Evolutionary conservation across 2,888 invertebrate species (phyloP).

Genomic region (Xylophagus ater): DNA sequence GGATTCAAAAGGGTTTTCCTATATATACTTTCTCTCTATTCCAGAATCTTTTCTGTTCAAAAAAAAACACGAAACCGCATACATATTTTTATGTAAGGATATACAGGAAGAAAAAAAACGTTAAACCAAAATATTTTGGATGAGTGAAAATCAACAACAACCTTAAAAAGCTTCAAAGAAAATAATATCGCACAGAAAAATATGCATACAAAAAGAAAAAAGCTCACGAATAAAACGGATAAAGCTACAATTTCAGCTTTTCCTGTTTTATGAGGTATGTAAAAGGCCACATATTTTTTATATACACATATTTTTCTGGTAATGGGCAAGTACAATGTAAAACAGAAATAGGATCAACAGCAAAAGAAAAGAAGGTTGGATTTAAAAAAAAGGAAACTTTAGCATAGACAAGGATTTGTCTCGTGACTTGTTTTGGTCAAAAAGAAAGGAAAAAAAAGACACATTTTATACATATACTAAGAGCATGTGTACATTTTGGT

Average conservation of each 20-base stretch:
- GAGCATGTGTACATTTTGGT: slow-evolving; percentile 9
- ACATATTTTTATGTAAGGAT: too few relatives aligned
- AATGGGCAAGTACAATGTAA: too few relatives aligned
- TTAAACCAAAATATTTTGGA: too few relatives aligned
- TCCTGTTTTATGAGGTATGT: slow-evolving; percentile 9
- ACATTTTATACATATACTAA: too few relatives aligned
- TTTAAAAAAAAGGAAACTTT: slow-evolving; percentile 2
- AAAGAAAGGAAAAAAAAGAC: too few relatives aligned
- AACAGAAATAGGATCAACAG: too few relatives aligned
- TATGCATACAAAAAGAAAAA: slow-evolving; percentile 7
- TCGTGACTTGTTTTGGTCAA: slow-evolving; percentile 15
- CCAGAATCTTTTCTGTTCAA: too few relatives aligned
- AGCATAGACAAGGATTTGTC: slow-evolving; percentile 14
- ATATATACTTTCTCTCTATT: too few relatives aligned
- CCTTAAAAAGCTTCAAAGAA: slow-evolving; percentile 12
- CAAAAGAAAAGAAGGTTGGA: too few relatives aligned
- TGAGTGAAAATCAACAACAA: slow-evolving; percentile 3
- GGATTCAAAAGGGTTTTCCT: slow-evolving; percentile 11
- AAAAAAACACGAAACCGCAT: too few relatives aligned
- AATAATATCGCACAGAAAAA: slow-evolving; percentile 10
- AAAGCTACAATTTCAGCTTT: slow-evolving; percentile 12
- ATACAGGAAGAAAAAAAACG: too few relatives aligned
- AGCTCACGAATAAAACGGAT: slow-evolving; percentile 12
- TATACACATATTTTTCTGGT: too few relatives aligned
- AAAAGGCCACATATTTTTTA: slow-evolving; percentile 12